Conservation (phyloP, 1,140 invertebrate species). For the Colletes latitarsis region DNA sequence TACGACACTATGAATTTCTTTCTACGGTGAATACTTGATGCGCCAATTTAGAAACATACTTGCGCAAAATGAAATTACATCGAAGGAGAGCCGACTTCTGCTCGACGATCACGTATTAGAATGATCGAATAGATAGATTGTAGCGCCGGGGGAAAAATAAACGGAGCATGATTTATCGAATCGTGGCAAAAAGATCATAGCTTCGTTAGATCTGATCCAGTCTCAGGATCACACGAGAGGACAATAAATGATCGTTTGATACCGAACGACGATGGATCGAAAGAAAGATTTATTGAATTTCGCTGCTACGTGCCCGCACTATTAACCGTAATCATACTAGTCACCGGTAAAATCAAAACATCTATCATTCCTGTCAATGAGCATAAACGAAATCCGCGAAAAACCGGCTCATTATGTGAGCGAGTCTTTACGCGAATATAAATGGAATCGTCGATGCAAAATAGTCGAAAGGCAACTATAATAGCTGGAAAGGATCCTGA, state of each 20-base stretch:
- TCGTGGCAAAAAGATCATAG: slow-evolving; percentile 5
- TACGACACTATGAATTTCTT: too few relatives aligned
- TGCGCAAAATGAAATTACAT: background rate
- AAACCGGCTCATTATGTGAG: slow-evolving; percentile 47
- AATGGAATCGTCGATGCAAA: slow-evolving; percentile 60
- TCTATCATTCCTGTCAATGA: slow-evolving; percentile 72
- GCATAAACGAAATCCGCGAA: slow-evolving; percentile 62
- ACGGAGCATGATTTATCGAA: slow-evolving; percentile 23
- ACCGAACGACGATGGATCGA: slow-evolving; percentile 46
- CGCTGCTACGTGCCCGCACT: slow-evolving; percentile 57
- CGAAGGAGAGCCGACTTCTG: background rate
- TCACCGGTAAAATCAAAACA: slow-evolving; percentile 65
- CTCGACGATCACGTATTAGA: slow-evolving; percentile 6
- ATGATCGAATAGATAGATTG: slow-evolving; percentile 16
- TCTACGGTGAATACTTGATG: background rate
- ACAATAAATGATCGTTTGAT: slow-evolving; percentile 46
- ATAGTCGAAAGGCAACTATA: slow-evolving; percentile 42
- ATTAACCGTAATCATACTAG: slow-evolving; percentile 67
- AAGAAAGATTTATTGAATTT: slow-evolving; percentile 71
- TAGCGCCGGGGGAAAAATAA: slow-evolving; percentile 6
- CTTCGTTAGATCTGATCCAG: slow-evolving; percentile 20
- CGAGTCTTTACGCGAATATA: slow-evolving; percentile 49
- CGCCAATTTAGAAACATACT: slow-evolving; percentile 19
- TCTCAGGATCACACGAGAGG: slow-evolving; percentile 21
- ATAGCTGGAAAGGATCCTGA: slow-evolving; percentile 43